A percentile compares a stretch with the other conserved stretches of the same genome.
These are phyloP conservation scores for Lepidocyrtinus sp. DNA, from an alignment of 2,888 invertebrate genomes.

Conservation along the genomic window DNA sequence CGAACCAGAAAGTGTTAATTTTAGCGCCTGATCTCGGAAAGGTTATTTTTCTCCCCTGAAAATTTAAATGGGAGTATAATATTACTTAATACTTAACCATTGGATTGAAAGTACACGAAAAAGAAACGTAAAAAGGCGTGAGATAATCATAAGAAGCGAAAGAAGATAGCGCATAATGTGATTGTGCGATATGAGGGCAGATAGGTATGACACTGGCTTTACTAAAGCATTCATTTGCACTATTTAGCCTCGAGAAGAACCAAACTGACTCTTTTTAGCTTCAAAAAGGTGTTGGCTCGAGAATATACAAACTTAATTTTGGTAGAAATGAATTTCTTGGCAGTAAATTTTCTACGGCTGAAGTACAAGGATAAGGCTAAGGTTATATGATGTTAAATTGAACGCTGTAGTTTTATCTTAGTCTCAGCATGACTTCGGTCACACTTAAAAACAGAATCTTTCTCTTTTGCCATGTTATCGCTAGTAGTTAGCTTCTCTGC, in stretches of 20 bases:
- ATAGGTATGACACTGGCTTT: neutral
- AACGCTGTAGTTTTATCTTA: neutral
- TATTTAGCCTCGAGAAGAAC: conserved; percentile 3
- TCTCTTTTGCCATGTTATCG: neutral
- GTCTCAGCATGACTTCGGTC: neutral
- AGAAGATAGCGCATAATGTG: no score
- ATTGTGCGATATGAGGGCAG: no score
- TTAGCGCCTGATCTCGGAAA: neutral
- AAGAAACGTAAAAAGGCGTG: neutral
- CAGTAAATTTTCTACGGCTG: neutral
- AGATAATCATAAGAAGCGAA: neutral
- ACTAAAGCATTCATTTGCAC: neutral
- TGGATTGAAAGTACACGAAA: neutral
- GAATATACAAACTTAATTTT: neutral
- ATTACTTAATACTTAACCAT: neutral
- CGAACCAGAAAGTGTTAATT: no score
- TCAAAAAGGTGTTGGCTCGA: conserved; percentile 7
- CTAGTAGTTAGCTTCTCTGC: neutral
- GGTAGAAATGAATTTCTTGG: neutral
- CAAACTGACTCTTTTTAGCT: neutral
- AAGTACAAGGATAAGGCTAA: conserved; percentile 10
- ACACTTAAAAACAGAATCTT: neutral
- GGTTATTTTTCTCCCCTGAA: neutral
- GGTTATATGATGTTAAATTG: neutral
- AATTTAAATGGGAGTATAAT: neutral